phyloP scores from a whole-genome alignment of 2,113 vertebrate species.

The Monarcha castaneiventris region DNA sequence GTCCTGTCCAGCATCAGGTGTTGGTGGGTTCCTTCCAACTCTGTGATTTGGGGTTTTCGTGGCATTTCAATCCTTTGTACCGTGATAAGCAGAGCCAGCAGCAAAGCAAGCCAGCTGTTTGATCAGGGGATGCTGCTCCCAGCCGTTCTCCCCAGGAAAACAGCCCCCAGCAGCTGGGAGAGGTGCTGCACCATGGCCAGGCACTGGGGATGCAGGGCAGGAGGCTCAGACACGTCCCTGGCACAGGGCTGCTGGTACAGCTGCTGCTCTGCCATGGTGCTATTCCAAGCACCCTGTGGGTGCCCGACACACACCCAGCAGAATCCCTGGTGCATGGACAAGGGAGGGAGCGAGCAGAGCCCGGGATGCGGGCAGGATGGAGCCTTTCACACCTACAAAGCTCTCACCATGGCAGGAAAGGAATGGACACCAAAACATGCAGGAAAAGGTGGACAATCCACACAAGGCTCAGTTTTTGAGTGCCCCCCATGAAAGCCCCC shows the following conservation, averaged over 20 bases:
- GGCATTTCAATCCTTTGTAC: not conserved
- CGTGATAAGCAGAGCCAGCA: not conserved
- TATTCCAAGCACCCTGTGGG: rapidly evolving
- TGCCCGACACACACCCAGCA: not conserved
- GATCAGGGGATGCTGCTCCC: not conserved
- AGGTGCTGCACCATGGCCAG: not conserved
- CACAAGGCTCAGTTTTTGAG: not conserved
- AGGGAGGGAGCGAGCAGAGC: not conserved
- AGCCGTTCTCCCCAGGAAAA: rapidly evolving
- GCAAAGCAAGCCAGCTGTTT: not conserved
- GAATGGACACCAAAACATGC: not conserved
- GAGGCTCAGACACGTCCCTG: not conserved
- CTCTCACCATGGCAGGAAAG: not conserved
- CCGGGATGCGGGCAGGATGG: not conserved
- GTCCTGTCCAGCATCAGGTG: not conserved
- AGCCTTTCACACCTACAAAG: not conserved
- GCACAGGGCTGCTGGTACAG: not conserved
- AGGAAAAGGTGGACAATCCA: not conserved
- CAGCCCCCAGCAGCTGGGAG: not conserved
- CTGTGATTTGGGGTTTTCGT: not conserved
- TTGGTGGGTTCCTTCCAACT: not conserved
- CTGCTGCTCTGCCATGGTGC: not conserved
- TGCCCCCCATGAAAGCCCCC: not conserved
- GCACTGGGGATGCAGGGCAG: rapidly evolving
- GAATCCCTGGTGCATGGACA: not conserved